A percentile compares a stretch with the other conserved stretches of the same genome.
Evolutionary conservation across 2,113 vertebrate species (phyloP).

Genomic region (Typhlomys cinereus): DNA sequence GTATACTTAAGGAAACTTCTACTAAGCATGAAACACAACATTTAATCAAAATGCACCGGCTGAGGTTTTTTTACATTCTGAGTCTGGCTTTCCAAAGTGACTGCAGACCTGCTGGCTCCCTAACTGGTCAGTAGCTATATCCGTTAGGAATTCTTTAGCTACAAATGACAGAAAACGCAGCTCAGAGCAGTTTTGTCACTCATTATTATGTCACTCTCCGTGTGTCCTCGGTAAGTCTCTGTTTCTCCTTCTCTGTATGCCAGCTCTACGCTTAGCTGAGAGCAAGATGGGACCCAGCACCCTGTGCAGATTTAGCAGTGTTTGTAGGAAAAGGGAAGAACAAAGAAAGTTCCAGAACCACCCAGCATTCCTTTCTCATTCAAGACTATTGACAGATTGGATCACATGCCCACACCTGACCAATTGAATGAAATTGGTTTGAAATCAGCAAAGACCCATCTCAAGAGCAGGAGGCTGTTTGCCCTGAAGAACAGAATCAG

Average conservation of each 20-base stretch:
- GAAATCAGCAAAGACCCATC: neutral
- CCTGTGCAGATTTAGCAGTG: neutral
- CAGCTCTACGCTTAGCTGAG: neutral
- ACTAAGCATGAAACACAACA: neutral
- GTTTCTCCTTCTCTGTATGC: neutral
- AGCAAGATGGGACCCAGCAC: neutral
- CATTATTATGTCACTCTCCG: neutral
- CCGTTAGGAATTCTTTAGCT: neutral
- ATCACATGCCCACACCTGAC: neutral
- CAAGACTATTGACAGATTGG: neutral
- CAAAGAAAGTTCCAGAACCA: neutral
- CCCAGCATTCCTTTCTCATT: neutral
- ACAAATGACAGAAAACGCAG: neutral
- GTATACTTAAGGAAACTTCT: neutral
- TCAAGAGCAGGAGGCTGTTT: no score
- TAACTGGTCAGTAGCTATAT: neutral
- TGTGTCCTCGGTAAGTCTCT: neutral
- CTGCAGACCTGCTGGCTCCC: neutral
- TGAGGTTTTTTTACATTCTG: constrained; percentile 3
- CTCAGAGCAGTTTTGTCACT: neutral
- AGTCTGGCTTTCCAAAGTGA: neutral
- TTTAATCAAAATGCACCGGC: neutral
- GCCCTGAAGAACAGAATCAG: neutral
- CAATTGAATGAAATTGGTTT: neutral
- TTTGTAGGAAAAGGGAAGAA: neutral